Percentiles rank a stretch among this genome's conserved stretches.
phyloP scores from a whole-genome alignment of 1,140 invertebrate genomes.

The Dreissena rostriformis region DNA sequence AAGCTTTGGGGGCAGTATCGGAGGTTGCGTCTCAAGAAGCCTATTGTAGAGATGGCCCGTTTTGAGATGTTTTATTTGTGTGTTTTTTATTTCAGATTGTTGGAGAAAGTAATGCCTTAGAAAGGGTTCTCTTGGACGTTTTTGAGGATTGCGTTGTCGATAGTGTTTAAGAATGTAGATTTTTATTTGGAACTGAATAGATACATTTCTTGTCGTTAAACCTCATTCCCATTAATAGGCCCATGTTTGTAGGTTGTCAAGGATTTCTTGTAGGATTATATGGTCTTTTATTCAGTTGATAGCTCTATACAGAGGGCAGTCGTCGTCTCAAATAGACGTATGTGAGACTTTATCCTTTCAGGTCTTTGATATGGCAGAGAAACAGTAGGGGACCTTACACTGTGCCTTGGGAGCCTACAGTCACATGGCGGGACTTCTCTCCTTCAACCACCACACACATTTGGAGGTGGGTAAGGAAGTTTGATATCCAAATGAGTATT shows the following conservation, averaged over 20 bases:
- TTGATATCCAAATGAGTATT: neutral
- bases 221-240: conserved; percentile 48
- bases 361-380: conserved; percentile 15
- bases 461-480: neutral
- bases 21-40: conserved; percentile 54
- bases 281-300: conserved; percentile 1
- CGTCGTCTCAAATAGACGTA: neutral
- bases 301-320: conserved; percentile 9
- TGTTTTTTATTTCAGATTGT: conserved; percentile 54
- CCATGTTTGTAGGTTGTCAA: conserved; percentile 25
- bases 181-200: conserved; percentile 44
- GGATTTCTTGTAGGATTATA: neutral
- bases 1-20: conserved; percentile 30
- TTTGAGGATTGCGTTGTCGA: conserved; percentile 50
- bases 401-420: neutral
- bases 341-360: neutral
- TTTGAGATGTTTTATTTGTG: conserved; percentile 33
- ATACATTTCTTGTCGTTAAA: conserved; percentile 60
- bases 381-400: neutral
- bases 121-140: conserved; percentile 47
- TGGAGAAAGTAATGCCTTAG: conserved; percentile 48
- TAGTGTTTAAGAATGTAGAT: conserved; percentile 36
- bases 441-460: conserved; percentile 44
- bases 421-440: conserved; percentile 3
- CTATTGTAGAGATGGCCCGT: conserved; percentile 50